Base-by-base conservation (phyloP, 2,888 invertebrate genomes). In the Mallateleia sp. region DNA sequence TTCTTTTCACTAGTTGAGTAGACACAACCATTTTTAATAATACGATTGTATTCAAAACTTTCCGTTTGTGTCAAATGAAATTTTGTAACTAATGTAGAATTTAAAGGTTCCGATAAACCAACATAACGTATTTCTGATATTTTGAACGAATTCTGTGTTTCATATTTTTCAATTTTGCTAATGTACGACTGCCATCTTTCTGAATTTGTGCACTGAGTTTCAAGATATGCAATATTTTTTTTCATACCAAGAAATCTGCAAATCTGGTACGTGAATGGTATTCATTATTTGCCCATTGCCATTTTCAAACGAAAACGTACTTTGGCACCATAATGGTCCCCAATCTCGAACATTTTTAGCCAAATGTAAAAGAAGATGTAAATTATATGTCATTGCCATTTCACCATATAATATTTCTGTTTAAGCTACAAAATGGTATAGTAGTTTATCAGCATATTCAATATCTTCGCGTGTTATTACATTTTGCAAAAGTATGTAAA, bases 301-400 rank as follows among this genome's bases (percentile, higher is more conserved):
- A 64, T 62, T 66, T 67, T 84, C 78, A 60, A 74, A 79, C 0
- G 72, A 50, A 72, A 78, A 72, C 5, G 66, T 71, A 38, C 38
- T 66, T 28, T 79, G 67, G 24, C 52, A n/a, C 72, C 80, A 80
- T 47, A 83, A 54, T 9, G 78, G 85, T 8, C 82, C 85, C 74
- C 82, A 88, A 47, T 81, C n/a, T 20, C n/a, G 45, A 15, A 77
- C 83, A 66, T 78, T 75, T 47, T 60, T 56, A 1, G 69, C 18
- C n/a, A 87, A 32, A 67, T 87, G 80, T 18, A 60, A 15, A 15
- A 84, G 56, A 28, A 64, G 50, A 58, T 87, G 84, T 2, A 81
- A 50, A 28, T 84, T 84, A 47, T 45, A 74, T 5, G 75, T 75
- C 74, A 79, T 80, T 5, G 34, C 50, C 7, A 15, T 14, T 67